Base-by-base conservation (phyloP, 2,113 vertebrate species). In the Syngnathoides biaculeatus region DNA sequence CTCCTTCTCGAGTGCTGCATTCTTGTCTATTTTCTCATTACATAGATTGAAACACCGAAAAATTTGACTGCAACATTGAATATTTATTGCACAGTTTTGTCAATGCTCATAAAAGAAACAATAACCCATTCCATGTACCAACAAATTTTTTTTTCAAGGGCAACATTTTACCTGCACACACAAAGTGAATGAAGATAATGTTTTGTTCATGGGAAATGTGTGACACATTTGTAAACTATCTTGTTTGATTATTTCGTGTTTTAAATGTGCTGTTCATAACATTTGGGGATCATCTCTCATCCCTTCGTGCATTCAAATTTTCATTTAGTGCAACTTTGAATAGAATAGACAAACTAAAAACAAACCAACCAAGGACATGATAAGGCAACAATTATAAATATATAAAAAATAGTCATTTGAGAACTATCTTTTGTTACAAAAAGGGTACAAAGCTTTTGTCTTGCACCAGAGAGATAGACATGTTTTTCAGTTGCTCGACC, bases 371-470 rank as follows among this genome's bases (percentile, higher is more conserved):
- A 65, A 65, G 64, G 75, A 85, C 80, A 74, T 77, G 22, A 89
- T 96, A 96, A 96, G 95, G 94, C 95, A 96, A 94, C 93, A 92
- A 90, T 94, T 94, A 92, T 83, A 95, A 93, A 94, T 79, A 88
- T 91, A 92, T 93, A 90, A 93, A 95, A 95, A 93, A 91, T 78
- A 72, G 78, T 88, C 87, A 59, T 73, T 83, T 79, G 77, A 85
- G 81, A 90, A 87, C 82, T 89, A 84, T 87, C 78, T 83, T 74
- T 78, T 4, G 79, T 95, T 94, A 98, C 78, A 92, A 95, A 93
- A 98, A 95, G 8, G 95, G 95, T 83, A 92, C 86, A 92, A 98
- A 97, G 88, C 90, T 93, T 88, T 93, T 95, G 74, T 98, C 95
- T 83, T 95, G 94, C 66, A 98, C 95, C 76, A 98, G 89, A 62